Conservation (phyloP, 2,888 invertebrate genomes). For the Mimachlamys varia region DNA sequence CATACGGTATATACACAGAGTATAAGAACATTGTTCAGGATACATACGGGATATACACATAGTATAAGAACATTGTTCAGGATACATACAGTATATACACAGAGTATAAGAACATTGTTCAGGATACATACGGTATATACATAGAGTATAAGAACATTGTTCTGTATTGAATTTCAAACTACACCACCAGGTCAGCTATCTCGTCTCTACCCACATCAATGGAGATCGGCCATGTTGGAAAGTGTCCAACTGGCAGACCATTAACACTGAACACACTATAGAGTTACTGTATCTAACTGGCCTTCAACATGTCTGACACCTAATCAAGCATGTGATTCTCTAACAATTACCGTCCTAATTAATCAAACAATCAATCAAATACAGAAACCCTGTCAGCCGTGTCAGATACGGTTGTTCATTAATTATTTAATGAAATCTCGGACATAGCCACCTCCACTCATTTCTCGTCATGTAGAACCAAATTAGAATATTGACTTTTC, state of each 20-base stretch:
- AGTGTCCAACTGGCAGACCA: slow-evolving; percentile 31
- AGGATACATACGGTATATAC: too few species aligned
- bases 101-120: too few species aligned
- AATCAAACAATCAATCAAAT: background rate
- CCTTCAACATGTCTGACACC: slow-evolving; percentile 26
- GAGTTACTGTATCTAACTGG: background rate
- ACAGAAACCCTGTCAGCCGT: background rate
- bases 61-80: too few species aligned
- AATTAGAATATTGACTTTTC: too few species aligned
- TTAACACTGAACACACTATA: background rate
- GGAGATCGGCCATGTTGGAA: slow-evolving; percentile 25
- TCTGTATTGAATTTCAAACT: too few species aligned
- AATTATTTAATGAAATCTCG: slow-evolving; percentile 5
- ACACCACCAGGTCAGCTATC: too few species aligned
- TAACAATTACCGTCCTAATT: background rate
- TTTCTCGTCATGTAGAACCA: too few species aligned
- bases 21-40: too few species aligned
- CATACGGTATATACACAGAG: too few species aligned
- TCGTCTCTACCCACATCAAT: background rate
- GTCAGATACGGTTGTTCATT: background rate
- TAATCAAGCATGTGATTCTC: background rate
- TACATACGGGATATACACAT: too few species aligned
- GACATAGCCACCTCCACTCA: background rate
- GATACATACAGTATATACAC: too few species aligned
- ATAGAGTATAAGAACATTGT: too few species aligned